Evolutionary conservation across 2,113 vertebrate species (phyloP), one percentile per base, ranked within the genome.

Genomic region (Syngnathoides biaculeatus): DNA sequence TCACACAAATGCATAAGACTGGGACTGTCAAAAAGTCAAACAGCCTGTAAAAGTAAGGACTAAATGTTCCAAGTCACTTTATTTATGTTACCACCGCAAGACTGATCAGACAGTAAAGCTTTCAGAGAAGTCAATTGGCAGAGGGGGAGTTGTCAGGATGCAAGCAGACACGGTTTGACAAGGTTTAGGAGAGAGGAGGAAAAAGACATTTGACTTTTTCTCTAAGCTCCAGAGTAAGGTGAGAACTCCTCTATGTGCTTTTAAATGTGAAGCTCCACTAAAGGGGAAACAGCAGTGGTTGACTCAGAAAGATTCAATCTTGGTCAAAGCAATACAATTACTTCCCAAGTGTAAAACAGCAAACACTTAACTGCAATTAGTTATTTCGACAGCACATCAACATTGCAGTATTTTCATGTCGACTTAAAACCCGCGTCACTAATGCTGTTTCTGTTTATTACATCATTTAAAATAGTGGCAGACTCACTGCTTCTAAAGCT

Each of bases 261-360:
- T 62, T 42, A 26, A 62, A 62, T 15, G 40, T 62, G 40, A 43
- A 24, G 40, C 60, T 26, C 40, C 60, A 62, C 38, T 42, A 62
- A 40, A 43, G 60, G 40, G 60, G 60, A 62, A 40, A 43, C 60
- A 15, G 22, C 19, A 26, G 60, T 43, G 22, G 19, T n/a, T 26
- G 38, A 62, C 22, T 62, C 60, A 62, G n/a, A 62, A 62, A 62
- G 22, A 62, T 62, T 62, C 40, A 26, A 62, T 62, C 40, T 26
- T 26, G 60, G 60, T 62, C 60, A 62, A n/a, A 24, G 39, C 39
- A 11, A 61, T 39, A 40, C 59, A 43, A 42, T 42, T 15, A 43
- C 39, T 43, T 62, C n/a, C n/a, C 39, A 62, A 24, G 59, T 42
- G 59, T 1, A 42, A 60, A 60, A 39, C 58, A 60, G 35, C n/a